phyloP scores from a whole-genome alignment of 2,113 vertebrate species.

The Fukomys damarensis region DNA sequence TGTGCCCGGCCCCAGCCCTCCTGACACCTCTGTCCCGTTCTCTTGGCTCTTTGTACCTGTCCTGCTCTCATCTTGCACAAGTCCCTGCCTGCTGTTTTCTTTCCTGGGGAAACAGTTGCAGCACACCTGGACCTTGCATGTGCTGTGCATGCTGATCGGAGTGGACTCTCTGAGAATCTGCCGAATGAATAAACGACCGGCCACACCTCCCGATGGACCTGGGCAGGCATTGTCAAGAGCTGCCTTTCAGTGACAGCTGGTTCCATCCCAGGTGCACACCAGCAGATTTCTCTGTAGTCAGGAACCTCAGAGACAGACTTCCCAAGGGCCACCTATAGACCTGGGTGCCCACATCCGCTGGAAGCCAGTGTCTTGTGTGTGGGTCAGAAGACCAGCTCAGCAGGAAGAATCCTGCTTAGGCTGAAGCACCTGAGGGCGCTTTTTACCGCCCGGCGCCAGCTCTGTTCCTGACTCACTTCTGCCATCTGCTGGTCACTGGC shows the following conservation, averaged over 20 bases:
- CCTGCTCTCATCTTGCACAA: rapidly evolving
- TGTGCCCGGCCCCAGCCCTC: not conserved
- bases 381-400: not conserved
- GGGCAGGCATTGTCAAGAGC: rapidly evolving
- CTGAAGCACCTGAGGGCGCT: not conserved
- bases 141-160: rapidly evolving
- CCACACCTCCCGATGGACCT: not conserved
- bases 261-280: not conserved
- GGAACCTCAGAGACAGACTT: not conserved
- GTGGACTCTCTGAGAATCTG: rapidly evolving
- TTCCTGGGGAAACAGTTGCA: too few relatives aligned
- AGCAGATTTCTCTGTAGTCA: not conserved
- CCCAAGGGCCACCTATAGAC: not conserved
- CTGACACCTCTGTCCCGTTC: rapidly evolving
- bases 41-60: rapidly evolving
- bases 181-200: rapidly evolving
- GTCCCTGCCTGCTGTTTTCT: rapidly evolving
- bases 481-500: constrained; percentile 63
- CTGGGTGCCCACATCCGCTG: rapidly evolving
- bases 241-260: rapidly evolving
- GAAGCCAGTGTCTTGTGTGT: not conserved
- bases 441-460: rapidly evolving
- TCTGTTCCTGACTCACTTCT: constrained; percentile 44
- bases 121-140: rapidly evolving
- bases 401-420: not conserved